Conservation (phyloP, 2,797 vertebrate genomes). For the Enteromius argenteus region DNA sequence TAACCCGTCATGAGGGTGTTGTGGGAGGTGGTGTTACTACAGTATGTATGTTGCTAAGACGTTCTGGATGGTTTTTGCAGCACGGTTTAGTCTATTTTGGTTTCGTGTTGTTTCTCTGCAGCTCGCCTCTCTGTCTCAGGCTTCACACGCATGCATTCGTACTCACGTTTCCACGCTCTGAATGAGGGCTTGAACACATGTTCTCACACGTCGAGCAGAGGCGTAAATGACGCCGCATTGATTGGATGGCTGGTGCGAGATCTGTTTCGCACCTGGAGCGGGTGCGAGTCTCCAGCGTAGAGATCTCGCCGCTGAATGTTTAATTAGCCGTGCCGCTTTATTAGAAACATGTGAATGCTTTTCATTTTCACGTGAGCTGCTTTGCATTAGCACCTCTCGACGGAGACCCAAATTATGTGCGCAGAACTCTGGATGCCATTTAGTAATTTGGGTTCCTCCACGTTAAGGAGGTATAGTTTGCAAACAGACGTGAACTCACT, state of each 20-base stretch:
- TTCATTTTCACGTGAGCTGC: slow-evolving; percentile 51
- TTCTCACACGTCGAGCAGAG: slow-evolving; percentile 52
- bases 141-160: slow-evolving; percentile 16
- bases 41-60: not conserved
- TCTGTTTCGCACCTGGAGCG: slow-evolving; percentile 41
- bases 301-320: slow-evolving; percentile 31
- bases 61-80: not conserved
- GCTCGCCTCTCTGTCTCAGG: not conserved
- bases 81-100: not conserved
- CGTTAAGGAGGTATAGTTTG: slow-evolving; percentile 12
- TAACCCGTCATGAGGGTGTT: not conserved
- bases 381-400: slow-evolving; percentile 44
- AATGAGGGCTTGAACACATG: slow-evolving; percentile 43
- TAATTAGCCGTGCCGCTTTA: slow-evolving; percentile 46
- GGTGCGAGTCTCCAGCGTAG: slow-evolving; percentile 20
- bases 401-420: not conserved
- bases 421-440: slow-evolving; percentile 6
- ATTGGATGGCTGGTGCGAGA: slow-evolving; percentile 48
- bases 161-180: slow-evolving; percentile 10
- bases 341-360: slow-evolving; percentile 39
- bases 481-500: not conserved
- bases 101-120: not conserved
- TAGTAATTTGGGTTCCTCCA: not conserved
- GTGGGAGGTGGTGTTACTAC: slow-evolving; percentile 6
- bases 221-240: slow-evolving; percentile 52